These are phyloP conservation scores for Clistopyga incitator DNA, from an alignment of 2,888 invertebrate species.

Conservation along the genomic window DNA sequence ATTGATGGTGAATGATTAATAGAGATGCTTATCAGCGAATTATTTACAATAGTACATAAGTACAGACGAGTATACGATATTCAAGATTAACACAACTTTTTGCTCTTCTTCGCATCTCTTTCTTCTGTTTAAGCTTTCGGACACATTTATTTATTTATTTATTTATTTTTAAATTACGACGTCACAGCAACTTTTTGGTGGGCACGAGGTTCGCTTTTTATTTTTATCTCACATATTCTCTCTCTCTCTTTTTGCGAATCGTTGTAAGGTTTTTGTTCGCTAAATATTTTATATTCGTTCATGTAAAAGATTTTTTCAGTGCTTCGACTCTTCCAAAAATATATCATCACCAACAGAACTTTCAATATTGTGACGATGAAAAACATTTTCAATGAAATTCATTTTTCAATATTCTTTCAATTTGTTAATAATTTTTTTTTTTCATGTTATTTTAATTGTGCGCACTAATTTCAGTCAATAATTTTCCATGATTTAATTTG, in stretches of 20 bases:
- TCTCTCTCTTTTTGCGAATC: slow-evolving; percentile 14
- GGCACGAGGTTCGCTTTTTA: slow-evolving; percentile 32
- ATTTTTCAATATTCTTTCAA: not conserved
- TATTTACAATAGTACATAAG: slow-evolving; percentile 58
- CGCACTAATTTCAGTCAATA: slow-evolving; percentile 51
- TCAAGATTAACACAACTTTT: slow-evolving; percentile 43
- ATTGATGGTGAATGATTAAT: not conserved
- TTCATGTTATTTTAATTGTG: slow-evolving; percentile 53
- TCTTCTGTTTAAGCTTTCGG: slow-evolving; percentile 30
- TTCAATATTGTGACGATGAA: slow-evolving; percentile 4
- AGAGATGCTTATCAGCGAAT: slow-evolving; percentile 32
- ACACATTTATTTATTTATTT: slow-evolving; percentile 35
- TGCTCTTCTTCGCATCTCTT: slow-evolving; percentile 27
- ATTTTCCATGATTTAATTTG: slow-evolving; percentile 13
- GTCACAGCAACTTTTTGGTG: slow-evolving; percentile 56
- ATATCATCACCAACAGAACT: slow-evolving; percentile 2
- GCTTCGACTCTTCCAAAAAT: slow-evolving; percentile 41
- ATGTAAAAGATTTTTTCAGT: slow-evolving; percentile 20
- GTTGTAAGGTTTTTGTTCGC: slow-evolving; percentile 32
- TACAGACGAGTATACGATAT: slow-evolving; percentile 42
- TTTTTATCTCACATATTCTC: slow-evolving; percentile 5
- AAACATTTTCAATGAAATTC: no score
- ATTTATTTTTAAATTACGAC: slow-evolving; percentile 43
- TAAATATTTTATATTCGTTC: slow-evolving; percentile 16
- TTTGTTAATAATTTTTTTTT: slow-evolving; percentile 24